Conservation (phyloP, 2,797 vertebrate species). For the Catamblyrhynchus diadema region DNA sequence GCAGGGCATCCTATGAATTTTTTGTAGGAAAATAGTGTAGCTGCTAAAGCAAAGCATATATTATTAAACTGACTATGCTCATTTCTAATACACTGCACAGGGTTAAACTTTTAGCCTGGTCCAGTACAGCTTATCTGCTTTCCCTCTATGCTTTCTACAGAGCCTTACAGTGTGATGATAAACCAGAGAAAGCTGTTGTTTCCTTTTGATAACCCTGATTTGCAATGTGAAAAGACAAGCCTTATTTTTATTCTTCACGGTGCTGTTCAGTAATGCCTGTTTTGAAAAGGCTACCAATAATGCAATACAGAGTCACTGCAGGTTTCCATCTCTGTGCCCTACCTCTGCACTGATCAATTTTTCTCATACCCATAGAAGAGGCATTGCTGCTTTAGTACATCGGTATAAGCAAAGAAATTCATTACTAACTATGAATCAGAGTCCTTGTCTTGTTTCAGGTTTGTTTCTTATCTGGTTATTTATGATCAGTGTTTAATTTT, state of each 20-base stretch:
- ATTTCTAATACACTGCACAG: background rate
- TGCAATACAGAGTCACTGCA: background rate
- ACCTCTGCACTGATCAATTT: background rate
- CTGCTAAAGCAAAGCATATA: background rate
- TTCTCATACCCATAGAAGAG: background rate
- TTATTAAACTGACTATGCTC: background rate
- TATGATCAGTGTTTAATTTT: conserved; percentile 42
- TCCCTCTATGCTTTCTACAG: background rate
- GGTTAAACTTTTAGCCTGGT: background rate
- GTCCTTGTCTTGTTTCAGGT: conserved; percentile 15
- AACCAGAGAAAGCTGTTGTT: background rate
- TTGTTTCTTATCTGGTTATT: conserved; percentile 56
- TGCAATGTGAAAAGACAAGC: background rate
- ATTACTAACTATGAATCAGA: background rate
- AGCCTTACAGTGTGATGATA: background rate
- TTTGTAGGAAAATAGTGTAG: background rate
- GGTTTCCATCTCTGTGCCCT: background rate
- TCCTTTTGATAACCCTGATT: background rate
- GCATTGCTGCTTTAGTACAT: background rate
- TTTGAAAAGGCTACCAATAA: background rate
- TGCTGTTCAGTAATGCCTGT: background rate
- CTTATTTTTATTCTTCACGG: background rate
- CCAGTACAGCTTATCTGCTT: background rate
- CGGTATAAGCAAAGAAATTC: background rate
- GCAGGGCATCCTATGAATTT: background rate